Evolutionary conservation across 2,113 vertebrate species (phyloP).

Genomic region (Atlantisia rogersi): DNA sequence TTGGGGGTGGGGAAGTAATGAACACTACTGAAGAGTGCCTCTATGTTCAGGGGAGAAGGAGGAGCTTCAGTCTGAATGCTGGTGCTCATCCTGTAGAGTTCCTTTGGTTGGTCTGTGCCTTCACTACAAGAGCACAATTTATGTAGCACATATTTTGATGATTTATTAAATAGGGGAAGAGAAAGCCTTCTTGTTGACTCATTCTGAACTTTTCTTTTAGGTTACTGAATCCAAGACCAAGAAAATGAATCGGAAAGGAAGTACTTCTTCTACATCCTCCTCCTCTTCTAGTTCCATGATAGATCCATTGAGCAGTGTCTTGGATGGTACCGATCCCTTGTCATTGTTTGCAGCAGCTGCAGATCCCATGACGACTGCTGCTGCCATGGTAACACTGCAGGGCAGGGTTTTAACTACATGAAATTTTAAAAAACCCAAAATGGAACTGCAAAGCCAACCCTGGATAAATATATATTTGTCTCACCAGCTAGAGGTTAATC

Average conservation of each 20-base stretch:
- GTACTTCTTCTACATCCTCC: constrained; percentile 91
- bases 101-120: neutral
- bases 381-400: constrained; percentile 50
- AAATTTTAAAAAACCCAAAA: neutral
- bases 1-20: neutral
- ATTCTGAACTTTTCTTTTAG: constrained; percentile 67
- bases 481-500: neutral
- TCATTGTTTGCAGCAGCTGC: constrained; percentile 89
- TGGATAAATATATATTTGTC: neutral
- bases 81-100: neutral
- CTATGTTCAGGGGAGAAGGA: neutral
- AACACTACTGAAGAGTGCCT: neutral
- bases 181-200: neutral
- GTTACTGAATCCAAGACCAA: constrained; percentile 92
- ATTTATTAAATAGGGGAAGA: neutral
- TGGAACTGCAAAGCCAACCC: neutral
- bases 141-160: neutral
- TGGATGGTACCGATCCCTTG: constrained; percentile 94
- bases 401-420: neutral
- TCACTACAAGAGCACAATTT: neutral
- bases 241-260: constrained; percentile 88
- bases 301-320: constrained; percentile 91
- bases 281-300: constrained; percentile 88
- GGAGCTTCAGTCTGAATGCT: neutral
- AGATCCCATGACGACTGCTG: constrained; percentile 67